Evolutionary conservation across 2,797 vertebrate genomes (phyloP).

Genomic region (Fistularia tabacaria): DNA sequence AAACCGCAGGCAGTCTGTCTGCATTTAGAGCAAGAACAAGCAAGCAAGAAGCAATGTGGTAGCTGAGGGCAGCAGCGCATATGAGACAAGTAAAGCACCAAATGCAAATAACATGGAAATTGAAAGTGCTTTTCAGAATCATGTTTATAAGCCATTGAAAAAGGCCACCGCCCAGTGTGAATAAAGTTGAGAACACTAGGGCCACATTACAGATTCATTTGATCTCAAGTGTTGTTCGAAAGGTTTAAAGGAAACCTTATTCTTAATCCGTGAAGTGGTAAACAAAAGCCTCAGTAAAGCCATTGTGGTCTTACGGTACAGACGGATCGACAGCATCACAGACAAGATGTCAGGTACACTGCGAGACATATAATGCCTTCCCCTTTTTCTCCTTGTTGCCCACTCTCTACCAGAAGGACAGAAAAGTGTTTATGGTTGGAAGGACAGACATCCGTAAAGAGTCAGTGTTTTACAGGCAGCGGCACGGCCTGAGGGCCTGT

Average conservation of each 20-base stretch:
- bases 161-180: no score
- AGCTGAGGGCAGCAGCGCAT: slow-evolving; percentile 3
- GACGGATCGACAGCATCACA: no score
- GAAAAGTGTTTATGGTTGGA: slow-evolving; percentile 44
- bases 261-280: no score
- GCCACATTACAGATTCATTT: no score
- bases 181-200: no score
- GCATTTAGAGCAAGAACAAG: slow-evolving; percentile 38
- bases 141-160: slow-evolving; percentile 2
- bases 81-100: no score
- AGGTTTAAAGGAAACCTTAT: no score
- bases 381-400: neutral
- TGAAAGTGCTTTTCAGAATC: neutral
- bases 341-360: neutral
- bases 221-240: no score
- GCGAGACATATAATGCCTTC: slow-evolving; percentile 11
- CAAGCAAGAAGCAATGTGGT: no score
- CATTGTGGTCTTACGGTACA: no score
- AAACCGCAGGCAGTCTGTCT: slow-evolving; percentile 29
- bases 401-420: slow-evolving; percentile 34
- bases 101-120: slow-evolving; percentile 6
- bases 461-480: slow-evolving; percentile 53
- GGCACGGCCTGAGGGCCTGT: slow-evolving; percentile 37
- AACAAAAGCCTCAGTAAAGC: no score
- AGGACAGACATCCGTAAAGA: slow-evolving; percentile 55